Evolutionary conservation across 2,888 invertebrate species (phyloP).

Genomic region (Eupithecia subumbrata): DNA sequence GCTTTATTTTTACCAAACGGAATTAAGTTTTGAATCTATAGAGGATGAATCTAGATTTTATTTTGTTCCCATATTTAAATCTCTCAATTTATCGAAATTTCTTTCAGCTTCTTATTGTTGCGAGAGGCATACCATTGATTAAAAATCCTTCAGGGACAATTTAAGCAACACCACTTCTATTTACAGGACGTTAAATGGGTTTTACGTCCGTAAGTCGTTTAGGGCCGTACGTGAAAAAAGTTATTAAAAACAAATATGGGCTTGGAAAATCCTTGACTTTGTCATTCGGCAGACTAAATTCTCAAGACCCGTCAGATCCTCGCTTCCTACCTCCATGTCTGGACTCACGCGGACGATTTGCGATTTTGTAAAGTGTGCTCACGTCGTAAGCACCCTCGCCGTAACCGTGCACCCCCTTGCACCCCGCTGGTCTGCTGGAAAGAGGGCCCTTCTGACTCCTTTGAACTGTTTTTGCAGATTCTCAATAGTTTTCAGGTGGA

Average conservation of each 20-base stretch:
- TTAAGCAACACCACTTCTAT: not conserved
- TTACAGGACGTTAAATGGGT: no score
- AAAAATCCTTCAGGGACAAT: not conserved
- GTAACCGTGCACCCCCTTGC: conserved; percentile 56
- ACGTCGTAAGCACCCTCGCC: conserved; percentile 63
- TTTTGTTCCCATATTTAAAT: not conserved
- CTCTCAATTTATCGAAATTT: not conserved
- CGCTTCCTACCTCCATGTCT: conserved; percentile 23
- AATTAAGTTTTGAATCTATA: not conserved
- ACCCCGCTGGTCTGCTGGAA: conserved; percentile 22
- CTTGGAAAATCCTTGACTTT: no score
- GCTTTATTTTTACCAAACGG: not conserved
- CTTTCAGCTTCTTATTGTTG: not conserved
- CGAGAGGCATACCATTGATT: not conserved
- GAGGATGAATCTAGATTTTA: not conserved
- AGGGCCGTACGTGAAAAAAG: not conserved
- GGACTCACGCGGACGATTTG: conserved; percentile 56
- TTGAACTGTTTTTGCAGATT: conserved; percentile 36
- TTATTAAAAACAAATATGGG: no score
- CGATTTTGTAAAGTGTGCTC: conserved; percentile 71
- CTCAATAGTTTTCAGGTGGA: conserved; percentile 33
- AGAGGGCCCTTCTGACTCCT: conserved; percentile 39
- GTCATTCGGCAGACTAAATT: no score
- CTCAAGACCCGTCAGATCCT: conserved; percentile 4
- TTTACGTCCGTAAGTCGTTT: no score